phyloP scores from a whole-genome alignment of 2,113 vertebrate genomes.

The Isichthys henryi region DNA sequence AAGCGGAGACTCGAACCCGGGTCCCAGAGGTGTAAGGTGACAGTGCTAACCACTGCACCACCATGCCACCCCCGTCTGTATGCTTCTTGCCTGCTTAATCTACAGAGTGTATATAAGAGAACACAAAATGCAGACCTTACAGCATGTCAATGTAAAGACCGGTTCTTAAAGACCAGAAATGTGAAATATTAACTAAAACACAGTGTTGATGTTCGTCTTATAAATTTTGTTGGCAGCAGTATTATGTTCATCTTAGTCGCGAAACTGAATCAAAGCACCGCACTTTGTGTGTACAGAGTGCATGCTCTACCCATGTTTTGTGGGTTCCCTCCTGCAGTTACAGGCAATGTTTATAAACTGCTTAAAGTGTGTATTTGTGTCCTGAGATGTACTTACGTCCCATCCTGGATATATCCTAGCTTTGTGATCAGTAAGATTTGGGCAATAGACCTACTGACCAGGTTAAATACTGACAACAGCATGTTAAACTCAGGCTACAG shows the following conservation, averaged over 20 bases:
- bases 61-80: neutral
- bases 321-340: neutral
- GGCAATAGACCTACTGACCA: neutral
- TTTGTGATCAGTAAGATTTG: neutral
- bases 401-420: neutral
- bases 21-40: too few relatives aligned
- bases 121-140: neutral
- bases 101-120: neutral
- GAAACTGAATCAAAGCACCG: too few relatives aligned
- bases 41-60: too few relatives aligned
- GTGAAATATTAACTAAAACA: neutral
- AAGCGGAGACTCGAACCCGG: too few relatives aligned
- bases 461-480: too few relatives aligned
- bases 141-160: neutral
- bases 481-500: too few relatives aligned
- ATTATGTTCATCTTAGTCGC: neutral
- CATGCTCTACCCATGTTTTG: neutral
- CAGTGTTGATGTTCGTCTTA: neutral
- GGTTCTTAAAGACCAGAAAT: neutral
- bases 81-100: neutral
- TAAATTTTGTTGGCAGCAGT: neutral
- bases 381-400: neutral
- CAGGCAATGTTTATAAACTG: neutral
- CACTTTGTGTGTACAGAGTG: too few relatives aligned
- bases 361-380: neutral